Conservation (phyloP, 1,140 invertebrate genomes). For the Leptinotarsa undecemlineata region DNA sequence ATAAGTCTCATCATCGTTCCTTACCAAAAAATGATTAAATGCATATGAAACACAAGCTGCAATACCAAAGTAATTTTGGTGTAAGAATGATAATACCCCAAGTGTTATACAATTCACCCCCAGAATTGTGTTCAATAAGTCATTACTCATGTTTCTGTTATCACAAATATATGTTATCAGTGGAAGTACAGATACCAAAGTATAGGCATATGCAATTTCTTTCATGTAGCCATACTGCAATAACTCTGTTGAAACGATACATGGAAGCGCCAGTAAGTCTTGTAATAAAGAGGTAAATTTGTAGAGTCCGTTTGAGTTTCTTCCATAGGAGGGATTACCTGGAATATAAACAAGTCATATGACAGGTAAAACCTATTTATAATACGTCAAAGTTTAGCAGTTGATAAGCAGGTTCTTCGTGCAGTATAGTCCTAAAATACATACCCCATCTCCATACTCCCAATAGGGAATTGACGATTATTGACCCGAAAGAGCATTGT, state of each 20-base stretch:
- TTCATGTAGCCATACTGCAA: slow-evolving; percentile 33
- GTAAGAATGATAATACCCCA: slow-evolving; percentile 21
- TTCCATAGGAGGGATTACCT: slow-evolving; percentile 39
- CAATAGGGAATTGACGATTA: slow-evolving; percentile 32
- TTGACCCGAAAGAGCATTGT: slow-evolving; percentile 29
- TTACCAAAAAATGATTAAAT: slow-evolving; percentile 36
- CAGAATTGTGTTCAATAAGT: slow-evolving; percentile 27
- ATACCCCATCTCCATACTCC: slow-evolving; percentile 40
- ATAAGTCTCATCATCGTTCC: slow-evolving; percentile 22
- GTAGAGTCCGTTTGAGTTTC: slow-evolving; percentile 27
- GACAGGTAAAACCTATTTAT: too few species aligned
- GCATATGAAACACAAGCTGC: slow-evolving; percentile 30
- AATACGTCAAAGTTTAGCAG: too few species aligned
- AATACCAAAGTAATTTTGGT: slow-evolving; percentile 36
- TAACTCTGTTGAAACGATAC: slow-evolving; percentile 32
- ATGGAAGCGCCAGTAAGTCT: slow-evolving; percentile 38
- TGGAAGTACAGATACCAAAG: slow-evolving; percentile 25
- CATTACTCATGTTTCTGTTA: slow-evolving; percentile 14
- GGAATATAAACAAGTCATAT: slow-evolving; percentile 8
- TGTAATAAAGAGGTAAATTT: slow-evolving; percentile 28
- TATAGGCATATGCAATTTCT: slow-evolving; percentile 27
- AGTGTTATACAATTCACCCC: slow-evolving; percentile 27
- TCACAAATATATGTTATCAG: slow-evolving; percentile 31
- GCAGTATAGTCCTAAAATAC: not conserved
- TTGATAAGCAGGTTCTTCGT: too few species aligned